Conservation (phyloP, 2,797 vertebrate genomes). For the Etheostoma perlongum region DNA sequence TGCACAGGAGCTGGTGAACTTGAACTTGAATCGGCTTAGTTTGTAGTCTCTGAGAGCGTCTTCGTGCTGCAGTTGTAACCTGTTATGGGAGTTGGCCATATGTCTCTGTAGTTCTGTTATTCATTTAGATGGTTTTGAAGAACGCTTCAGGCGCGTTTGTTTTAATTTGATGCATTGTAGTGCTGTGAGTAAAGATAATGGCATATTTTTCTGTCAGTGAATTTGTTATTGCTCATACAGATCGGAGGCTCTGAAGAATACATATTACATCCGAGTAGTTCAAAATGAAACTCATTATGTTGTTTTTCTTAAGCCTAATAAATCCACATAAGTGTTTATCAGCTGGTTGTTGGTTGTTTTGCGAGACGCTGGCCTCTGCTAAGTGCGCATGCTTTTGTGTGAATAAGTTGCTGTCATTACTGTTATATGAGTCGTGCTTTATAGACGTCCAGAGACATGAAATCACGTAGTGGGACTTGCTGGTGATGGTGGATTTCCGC, state of each 20-base stretch:
- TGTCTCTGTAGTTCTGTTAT: conserved; percentile 21
- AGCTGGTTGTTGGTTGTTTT: conserved; percentile 4
- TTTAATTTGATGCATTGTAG: conserved; percentile 26
- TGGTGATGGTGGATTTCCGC: conserved; percentile 22
- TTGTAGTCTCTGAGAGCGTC: conserved; percentile 6
- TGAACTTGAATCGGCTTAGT: conserved; percentile 84
- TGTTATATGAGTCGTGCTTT: conserved; percentile 11
- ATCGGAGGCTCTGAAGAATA: conserved; percentile 23
- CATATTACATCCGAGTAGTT: too few relatives aligned
- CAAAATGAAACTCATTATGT: too few relatives aligned
- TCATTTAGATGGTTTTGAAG: conserved; percentile 13
- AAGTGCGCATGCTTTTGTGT: conserved; percentile 13
- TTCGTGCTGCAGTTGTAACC: conserved; percentile 13
- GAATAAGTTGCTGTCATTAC: conserved; percentile 9
- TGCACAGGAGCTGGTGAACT: conserved; percentile 80
- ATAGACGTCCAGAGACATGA: conserved; percentile 23
- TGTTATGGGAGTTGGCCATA: conserved; percentile 25
- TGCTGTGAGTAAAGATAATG: conserved; percentile 20
- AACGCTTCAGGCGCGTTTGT: conserved; percentile 21
- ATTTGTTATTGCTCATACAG: neutral
- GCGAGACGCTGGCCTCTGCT: neutral
- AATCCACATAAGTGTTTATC: neutral
- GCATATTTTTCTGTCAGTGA: conserved; percentile 2
- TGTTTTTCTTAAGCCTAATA: too few relatives aligned
- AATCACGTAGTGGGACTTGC: conserved; percentile 35